Evolutionary conservation across 2,888 invertebrate genomes (phyloP), one percentile per base, ranked within the genome.

Genomic region (Epirrhoe alternata): DNA sequence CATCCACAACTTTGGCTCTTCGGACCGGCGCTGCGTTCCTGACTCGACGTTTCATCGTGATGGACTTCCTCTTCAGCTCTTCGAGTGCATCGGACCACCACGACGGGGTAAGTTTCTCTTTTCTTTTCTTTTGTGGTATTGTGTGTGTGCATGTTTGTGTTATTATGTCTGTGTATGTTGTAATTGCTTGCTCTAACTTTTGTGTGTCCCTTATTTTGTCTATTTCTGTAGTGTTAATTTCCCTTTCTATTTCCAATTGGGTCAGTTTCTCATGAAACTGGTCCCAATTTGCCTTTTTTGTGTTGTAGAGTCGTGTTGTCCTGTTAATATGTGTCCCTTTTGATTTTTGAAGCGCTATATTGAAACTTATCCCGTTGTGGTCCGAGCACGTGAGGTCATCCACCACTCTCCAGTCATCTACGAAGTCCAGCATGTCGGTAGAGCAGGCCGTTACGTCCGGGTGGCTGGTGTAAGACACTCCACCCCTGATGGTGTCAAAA

Each of bases 221-320:
- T 14, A 45, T 45, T 45, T 45, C 45, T 14, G 5, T n/a, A n/a
- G n/a, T 45, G 14, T 45, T 45, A 5, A 45, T 45, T 45, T 45
- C 2, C 0, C 14, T 45, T 1, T n/a, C 45, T 45, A 5, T 14
- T 45, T 14, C 4, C 6, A 45, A 45, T 56, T 56, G 62, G 64
- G 57, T 53, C 57, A 58, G 57, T 64, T 64, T 50, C 50, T 50
- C 50, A 50, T 24, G 24, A 50, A 50, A 50, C 24, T 50, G 58
- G 24, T 8, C 17, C 50, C 50, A 50, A 50, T 50, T 17, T 8
- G 50, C 50, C 17, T 50, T 50, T 24, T 50, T 50, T 17, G 17
- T 50, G 7, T 50, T 17, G 45, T 45, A 45, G n/a, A 42, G 10
- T 42, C 42, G 10, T 12, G 42, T 42, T 10, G 42, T 42, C 10